Percentiles rank a stretch among this genome's conserved stretches.
These are phyloP conservation scores for Macaria notata DNA, from an alignment of 2,888 invertebrate genomes.

Conservation along the genomic window DNA sequence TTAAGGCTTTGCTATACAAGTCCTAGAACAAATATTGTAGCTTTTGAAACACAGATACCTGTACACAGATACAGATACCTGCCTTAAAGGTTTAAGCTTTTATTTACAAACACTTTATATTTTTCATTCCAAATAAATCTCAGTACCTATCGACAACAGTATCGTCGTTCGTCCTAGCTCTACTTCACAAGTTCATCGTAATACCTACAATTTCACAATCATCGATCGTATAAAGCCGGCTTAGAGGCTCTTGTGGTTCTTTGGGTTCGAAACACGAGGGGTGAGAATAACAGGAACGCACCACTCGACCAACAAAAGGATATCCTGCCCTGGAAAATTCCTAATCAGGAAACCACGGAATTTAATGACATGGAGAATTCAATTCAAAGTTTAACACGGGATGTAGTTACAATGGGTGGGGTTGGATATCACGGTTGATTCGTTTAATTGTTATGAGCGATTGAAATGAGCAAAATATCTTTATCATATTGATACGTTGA, in stretches of 20 bases:
- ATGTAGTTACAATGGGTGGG: too few species aligned
- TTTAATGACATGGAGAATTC: slow-evolving; percentile 42
- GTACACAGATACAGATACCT: too few species aligned
- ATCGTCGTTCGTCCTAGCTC: slow-evolving; percentile 9
- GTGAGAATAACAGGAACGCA: slow-evolving; percentile 55
- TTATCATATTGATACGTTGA: too few species aligned
- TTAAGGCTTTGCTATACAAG: too few species aligned
- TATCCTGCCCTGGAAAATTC: slow-evolving; percentile 54
- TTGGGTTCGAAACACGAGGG: slow-evolving; percentile 45
- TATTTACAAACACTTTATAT: too few species aligned
- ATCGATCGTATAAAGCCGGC: slow-evolving; percentile 68
- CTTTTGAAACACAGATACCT: too few species aligned
- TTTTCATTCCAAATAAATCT: not conserved
- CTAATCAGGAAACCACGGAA: slow-evolving; percentile 49
- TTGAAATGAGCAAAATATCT: too few species aligned
- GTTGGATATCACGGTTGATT: too few species aligned
- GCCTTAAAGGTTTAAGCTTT: too few species aligned
- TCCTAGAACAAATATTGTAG: too few species aligned
- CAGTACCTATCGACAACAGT: not conserved
- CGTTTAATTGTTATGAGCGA: too few species aligned
- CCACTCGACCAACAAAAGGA: slow-evolving; percentile 60
- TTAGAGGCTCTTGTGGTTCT: slow-evolving; percentile 59
- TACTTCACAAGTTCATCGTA: slow-evolving; percentile 36
- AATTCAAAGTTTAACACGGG: slow-evolving; percentile 17
- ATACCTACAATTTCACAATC: slow-evolving; percentile 48